Evolutionary conservation across 1,140 invertebrate species (phyloP), one percentile per base, ranked within the genome.

Genomic region (Cheumatopsyche charites): DNA sequence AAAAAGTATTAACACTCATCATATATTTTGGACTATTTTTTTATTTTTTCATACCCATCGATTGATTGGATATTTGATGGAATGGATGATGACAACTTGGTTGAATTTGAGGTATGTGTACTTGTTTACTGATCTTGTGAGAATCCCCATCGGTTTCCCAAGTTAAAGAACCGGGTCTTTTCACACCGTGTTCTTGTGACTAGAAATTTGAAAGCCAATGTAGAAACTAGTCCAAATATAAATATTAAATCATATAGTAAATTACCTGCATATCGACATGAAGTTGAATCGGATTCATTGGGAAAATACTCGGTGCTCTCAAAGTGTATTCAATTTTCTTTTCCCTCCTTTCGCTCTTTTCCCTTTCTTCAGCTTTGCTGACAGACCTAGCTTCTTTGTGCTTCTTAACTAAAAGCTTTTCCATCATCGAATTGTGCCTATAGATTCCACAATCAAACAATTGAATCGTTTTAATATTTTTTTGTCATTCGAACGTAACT

Each of bases 361-460:
- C 74, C 68, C 73, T 77, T 76, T 84, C 79, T 17, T 80, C 81
- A 1, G 78, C 79, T 72, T 86, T 87, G 12, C 84, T 86, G 49
- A 81, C 86, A 9, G 81, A 86, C 15, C 88, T 80, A n/a, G 87
- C 81, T 73, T 90, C 87, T 5, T 87, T 84, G 77, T 92, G 90
- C 63, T 88, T 88, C 75, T 90, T 89, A 9, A 91, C 83, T 86
- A 93, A 89, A 3, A 87, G 83, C 77, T 91, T 91, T 77, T 92
- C 90, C 91, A 92, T 93, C 63, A 91, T 87, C 74, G 90, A 88
- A 78, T 92, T 92, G 76, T 92, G 91, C 73, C 85, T 86, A 49
- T 68, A 79, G 70, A 76, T 25, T 26, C 29, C 3, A 49, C 66
- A 79, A 78, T 29, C 70, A n/a, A n/a, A n/a, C 68, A 70, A 47